Evolutionary conservation across 2,797 vertebrate species (phyloP), one percentile per base, ranked within the genome.

Genomic region (Melanotaenia pygmaea): DNA sequence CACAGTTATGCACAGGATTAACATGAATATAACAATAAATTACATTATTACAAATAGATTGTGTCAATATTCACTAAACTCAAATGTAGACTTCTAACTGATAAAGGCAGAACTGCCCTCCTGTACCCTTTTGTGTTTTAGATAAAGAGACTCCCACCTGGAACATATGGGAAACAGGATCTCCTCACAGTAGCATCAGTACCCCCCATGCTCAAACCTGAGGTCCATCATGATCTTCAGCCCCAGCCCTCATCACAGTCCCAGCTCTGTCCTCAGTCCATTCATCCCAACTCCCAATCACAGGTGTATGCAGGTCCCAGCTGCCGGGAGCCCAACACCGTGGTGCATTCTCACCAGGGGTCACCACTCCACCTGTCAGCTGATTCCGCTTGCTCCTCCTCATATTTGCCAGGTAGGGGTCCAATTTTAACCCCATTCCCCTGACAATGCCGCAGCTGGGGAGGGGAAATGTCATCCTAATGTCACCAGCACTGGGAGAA

Each of bases 101-200:
- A 72, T 30, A 60, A 2, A 63, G 16, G 28, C 61, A 59, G 54
- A 59, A 4, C 59, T 35, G 5, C 34, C 11, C 14, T 47, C 7
- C 4, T 62, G 18, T 56, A 34, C 57, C 76, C 78, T 68, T 13
- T 77, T 68, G n/a, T 77, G 40, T 82, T 82, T 74, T 80, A 99
- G 97, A 88, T 98, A 59, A 94, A 93, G 85, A 96, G 92, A 87
- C 90, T 96, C 66, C 94, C 96, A 5, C 85, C 84, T n/a, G 87
- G 76, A 78, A 74, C 70, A 69, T 86, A 90, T 63, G 67, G 85
- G 64, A 77, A 74, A 64, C 85, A 81, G 2, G 79, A 83, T 12
- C 18, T 9, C 61, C 89, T 80, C 68, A 77, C 57, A 22, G 69
- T 67, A 63, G 75, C 87, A 67, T 85, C 67, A 1, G 56, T 92